Base-by-base conservation (phyloP, 2,113 vertebrate species). In the Struthio camelus region DNA sequence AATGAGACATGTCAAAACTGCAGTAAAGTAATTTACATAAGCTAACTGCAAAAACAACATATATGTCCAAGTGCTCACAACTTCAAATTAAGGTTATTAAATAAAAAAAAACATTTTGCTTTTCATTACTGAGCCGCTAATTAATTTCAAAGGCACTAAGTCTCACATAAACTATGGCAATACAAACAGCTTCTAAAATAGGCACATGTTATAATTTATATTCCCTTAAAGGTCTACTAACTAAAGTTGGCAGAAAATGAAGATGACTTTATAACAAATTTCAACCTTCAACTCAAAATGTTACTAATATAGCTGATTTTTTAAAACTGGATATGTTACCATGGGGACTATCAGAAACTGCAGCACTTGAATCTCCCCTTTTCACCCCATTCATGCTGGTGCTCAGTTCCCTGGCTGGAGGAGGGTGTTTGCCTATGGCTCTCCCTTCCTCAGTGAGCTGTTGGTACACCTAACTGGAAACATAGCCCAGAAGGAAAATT, bases 351-450 rank as follows among this genome's bases (percentile, higher is more conserved):
- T 4, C 18, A 77, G 23, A 18, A 87, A 46, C 15, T 14, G 18
- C 3, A 61, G 3, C 9, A 25, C 46, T 54, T 51, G 16, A 28
- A 24, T n/a, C 9, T 53, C 18, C 9, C 5, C 2, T 67, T 73
- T 72, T 38, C 7, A 80, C 17, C 24, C 23, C 2, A 0, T 19
- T 85, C 30, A 27, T 6, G 16, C 18, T 19, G 9, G 9, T 10
- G 7, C 1, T 1, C 17, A 59, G 14, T 17, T 71, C 7, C 48
- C 42, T 1, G 0, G 16, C 7, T 5, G 1, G 20, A 51, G 32
- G 2, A 79, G 30, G 6, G 30, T 2, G 0, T 46, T n/a, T 36
- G 30, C 19, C 22, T 36, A 62, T 10, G 5, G 28, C 53, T 72
- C 22, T 19, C 23, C 22, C 11, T 71, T 66, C 32, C 24, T 19